phyloP scores from a whole-genome alignment of 1,140 invertebrate species.

The Leptonema lineaticorne region DNA sequence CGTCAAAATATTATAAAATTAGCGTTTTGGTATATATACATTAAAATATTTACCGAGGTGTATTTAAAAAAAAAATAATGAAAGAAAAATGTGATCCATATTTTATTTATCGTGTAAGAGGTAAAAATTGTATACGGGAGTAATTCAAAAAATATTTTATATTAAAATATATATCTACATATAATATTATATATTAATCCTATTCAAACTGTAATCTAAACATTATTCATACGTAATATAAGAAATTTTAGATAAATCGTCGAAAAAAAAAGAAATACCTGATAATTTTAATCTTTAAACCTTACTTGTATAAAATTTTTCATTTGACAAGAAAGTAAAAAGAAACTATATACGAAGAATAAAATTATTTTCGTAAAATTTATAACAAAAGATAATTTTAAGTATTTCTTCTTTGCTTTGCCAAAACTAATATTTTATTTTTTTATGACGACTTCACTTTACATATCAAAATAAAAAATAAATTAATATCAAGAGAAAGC shows the following conservation, averaged over 20 bases:
- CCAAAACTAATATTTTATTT: neutral
- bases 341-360: conserved; percentile 7
- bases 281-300: conserved; percentile 14
- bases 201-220: conserved; percentile 12
- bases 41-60: conserved; percentile 37
- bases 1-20: conserved; percentile 33
- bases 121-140: conserved; percentile 27
- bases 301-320: conserved; percentile 8
- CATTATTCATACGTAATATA: conserved; percentile 12
- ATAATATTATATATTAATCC: conserved; percentile 16
- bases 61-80: conserved; percentile 29
- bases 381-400: conserved; percentile 11
- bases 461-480: conserved; percentile 3
- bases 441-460: neutral
- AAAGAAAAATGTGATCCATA: conserved; percentile 17
- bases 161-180: too few relatives aligned
- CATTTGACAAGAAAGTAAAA: too few relatives aligned
- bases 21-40: conserved; percentile 37
- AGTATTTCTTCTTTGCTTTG: neutral
- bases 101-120: conserved; percentile 11
- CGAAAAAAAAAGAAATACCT: conserved; percentile 10
- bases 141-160: conserved; percentile 39
- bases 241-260: conserved; percentile 14
- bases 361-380: conserved; percentile 12
- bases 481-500: neutral